phyloP scores from a whole-genome alignment of 2,888 invertebrate genomes.

The Thelaira solivaga region DNA sequence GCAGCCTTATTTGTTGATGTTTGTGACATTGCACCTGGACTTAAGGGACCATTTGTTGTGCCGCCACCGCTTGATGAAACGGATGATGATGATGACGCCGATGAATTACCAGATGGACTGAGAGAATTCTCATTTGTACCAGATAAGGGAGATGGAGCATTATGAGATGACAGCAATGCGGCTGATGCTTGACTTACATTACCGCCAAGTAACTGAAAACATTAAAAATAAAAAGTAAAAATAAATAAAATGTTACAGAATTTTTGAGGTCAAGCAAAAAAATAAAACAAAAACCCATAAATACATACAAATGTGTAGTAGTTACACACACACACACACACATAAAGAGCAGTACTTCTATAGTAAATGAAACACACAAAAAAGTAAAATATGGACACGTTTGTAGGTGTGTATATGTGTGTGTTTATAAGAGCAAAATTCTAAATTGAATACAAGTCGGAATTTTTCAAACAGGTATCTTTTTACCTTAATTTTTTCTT shows the following conservation, averaged over 20 bases:
- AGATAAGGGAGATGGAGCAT: conserved; percentile 85
- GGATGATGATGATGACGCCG: conserved; percentile 74
- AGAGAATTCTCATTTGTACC: conserved; percentile 86
- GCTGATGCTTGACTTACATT: conserved; percentile 79
- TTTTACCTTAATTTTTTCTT: conserved; percentile 43
- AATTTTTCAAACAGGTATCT: conserved; percentile 68
- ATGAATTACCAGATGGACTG: conserved; percentile 81
- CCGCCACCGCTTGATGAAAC: conserved; percentile 55
- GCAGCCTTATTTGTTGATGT: conserved; percentile 74
- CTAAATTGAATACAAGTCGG: conserved; percentile 47
- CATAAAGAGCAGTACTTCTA: too few species aligned
- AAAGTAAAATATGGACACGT: not conserved
- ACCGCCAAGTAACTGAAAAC: conserved; percentile 68
- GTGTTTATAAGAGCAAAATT: conserved; percentile 15
- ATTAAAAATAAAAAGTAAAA: conserved; percentile 37
- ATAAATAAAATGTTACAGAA: conserved; percentile 42
- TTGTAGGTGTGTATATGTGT: not conserved
- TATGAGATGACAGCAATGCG: conserved; percentile 76
- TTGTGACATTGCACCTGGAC: conserved; percentile 77
- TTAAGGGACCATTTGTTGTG: conserved; percentile 71
- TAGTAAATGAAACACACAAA: conserved; percentile 10
- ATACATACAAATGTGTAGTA: too few species aligned
- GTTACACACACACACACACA: too few species aligned
- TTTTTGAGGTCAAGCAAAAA: conserved; percentile 26
- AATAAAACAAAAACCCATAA: conserved; percentile 9